phyloP scores from a whole-genome alignment of 2,888 invertebrate genomes.

The Chalcis sispes region DNA sequence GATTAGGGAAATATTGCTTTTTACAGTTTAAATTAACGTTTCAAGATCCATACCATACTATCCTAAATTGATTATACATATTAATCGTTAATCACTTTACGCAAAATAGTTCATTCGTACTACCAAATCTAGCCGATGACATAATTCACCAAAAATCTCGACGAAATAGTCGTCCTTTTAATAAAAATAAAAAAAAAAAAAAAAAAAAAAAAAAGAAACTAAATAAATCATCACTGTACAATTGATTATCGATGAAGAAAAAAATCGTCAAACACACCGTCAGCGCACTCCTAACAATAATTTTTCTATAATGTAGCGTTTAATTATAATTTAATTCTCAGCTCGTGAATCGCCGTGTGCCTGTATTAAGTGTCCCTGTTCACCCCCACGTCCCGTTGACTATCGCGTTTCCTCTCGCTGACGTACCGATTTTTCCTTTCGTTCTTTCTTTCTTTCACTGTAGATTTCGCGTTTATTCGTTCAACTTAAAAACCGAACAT shows the following conservation, averaged over 20 bases:
- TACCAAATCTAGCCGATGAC: background rate
- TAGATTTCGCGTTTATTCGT: background rate
- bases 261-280: slow-evolving; percentile 50
- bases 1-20: slow-evolving; percentile 30
- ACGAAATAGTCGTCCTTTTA: too few species aligned
- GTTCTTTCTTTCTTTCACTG: slow-evolving; percentile 2
- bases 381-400: too few species aligned
- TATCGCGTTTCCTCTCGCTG: too few species aligned
- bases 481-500: background rate
- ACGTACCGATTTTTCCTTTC: slow-evolving; percentile 4
- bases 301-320: slow-evolving; percentile 25
- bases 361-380: slow-evolving; percentile 42
- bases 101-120: background rate
- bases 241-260: slow-evolving; percentile 47
- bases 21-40: background rate
- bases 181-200: too few species aligned
- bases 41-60: background rate
- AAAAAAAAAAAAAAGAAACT: too few species aligned
- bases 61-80: background rate
- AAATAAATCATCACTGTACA: slow-evolving; percentile 11
- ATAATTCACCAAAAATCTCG: too few species aligned
- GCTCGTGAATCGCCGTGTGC: slow-evolving; percentile 32
- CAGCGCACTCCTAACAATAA: slow-evolving; percentile 66
- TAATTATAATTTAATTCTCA: slow-evolving; percentile 26
- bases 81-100: background rate